Evolutionary conservation across 2,888 invertebrate species (phyloP).

Genomic region (Syritta pipiens): DNA sequence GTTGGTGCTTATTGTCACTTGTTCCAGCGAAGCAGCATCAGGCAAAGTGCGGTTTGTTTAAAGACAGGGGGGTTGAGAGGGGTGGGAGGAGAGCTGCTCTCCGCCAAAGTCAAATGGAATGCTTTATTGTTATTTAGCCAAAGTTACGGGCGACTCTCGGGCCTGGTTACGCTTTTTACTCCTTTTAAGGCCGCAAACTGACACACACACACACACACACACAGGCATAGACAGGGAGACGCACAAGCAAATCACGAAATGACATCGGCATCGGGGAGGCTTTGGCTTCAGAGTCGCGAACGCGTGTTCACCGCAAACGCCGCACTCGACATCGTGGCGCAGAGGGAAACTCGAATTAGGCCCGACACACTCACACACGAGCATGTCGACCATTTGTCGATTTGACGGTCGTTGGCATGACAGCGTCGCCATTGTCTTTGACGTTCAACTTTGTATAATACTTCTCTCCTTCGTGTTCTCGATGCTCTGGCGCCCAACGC

Average conservation of each 20-base stretch:
- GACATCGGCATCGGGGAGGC: conserved; percentile 18
- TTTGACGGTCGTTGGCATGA: conserved; percentile 37
- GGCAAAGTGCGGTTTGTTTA: conserved; percentile 60
- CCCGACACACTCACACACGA: conserved; percentile 19
- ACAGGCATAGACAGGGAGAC: too few species aligned
- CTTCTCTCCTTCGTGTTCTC: conserved; percentile 6
- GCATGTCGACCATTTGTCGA: conserved; percentile 5
- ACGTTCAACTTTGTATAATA: conserved; percentile 46
- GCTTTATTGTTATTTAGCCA: conserved; percentile 62
- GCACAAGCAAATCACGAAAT: conserved; percentile 45
- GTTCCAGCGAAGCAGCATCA: conserved; percentile 61
- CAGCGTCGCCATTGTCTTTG: conserved; percentile 55
- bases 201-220: conserved; percentile 3
- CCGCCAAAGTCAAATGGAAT: conserved; percentile 61
- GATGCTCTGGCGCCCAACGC: too few species aligned
- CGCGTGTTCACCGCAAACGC: conserved; percentile 56
- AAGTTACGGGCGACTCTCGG: conserved; percentile 38
- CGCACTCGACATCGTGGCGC: conserved; percentile 57
- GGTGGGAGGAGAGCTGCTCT: not conserved
- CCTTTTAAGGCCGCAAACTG: not conserved
- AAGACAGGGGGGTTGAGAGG: conserved; percentile 15
- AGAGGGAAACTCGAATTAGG: conserved; percentile 53
- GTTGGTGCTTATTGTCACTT: conserved; percentile 63
- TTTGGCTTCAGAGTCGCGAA: conserved; percentile 43
- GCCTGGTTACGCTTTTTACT: conserved; percentile 39